Conservation (phyloP, 2,113 vertebrate species). For the Istiophorus platypterus region DNA sequence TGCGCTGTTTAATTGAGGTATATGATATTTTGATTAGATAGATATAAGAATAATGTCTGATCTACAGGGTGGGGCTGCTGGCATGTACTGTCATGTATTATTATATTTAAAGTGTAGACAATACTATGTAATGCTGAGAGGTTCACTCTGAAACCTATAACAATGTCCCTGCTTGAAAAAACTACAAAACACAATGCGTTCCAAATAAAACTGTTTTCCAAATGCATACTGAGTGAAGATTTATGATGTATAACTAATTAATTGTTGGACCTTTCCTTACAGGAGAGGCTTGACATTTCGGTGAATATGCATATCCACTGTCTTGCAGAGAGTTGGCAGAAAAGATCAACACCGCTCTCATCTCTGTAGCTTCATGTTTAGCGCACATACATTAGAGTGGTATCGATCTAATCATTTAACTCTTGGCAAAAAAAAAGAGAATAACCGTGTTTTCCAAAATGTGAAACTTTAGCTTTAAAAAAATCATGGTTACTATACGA, state of each 20-base stretch:
- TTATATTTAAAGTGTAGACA: neutral
- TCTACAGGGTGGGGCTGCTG: conserved; percentile 6
- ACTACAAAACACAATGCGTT: neutral
- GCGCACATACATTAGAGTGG: no score
- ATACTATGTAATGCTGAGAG: neutral
- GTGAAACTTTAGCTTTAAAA: no score
- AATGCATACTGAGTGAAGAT: neutral
- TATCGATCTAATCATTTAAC: no score
- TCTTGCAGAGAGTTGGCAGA: no score
- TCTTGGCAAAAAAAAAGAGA: no score
- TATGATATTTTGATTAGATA: conserved; percentile 18
- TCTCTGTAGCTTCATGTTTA: no score
- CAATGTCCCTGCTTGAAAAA: no score
- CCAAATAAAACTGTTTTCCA: neutral
- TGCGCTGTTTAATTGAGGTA: conserved; percentile 7
- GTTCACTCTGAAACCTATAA: neutral
- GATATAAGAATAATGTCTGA: conserved; percentile 14
- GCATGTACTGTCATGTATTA: neutral
- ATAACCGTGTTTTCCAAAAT: no score
- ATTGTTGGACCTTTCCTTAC: neutral
- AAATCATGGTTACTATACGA: no score
- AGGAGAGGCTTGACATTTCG: no score
- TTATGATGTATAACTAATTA: neutral
- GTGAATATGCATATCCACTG: neutral
- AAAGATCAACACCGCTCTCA: no score